These are phyloP conservation scores for Hypselothyrea guttata DNA, from an alignment of 2,888 invertebrate species.

Conservation along the genomic window DNA sequence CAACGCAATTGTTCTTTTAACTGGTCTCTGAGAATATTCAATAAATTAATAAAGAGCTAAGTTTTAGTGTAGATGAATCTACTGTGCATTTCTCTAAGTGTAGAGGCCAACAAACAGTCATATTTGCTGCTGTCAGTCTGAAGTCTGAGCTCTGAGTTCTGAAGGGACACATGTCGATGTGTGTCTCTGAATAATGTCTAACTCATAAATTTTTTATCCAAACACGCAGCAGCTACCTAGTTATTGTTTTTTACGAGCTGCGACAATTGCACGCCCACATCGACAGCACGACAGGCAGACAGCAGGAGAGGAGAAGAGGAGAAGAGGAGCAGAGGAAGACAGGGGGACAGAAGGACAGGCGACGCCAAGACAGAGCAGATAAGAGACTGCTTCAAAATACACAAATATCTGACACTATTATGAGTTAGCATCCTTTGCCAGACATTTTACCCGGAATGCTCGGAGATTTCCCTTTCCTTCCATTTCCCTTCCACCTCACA, in stretches of 20 bases:
- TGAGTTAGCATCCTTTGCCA: constrained; percentile 54
- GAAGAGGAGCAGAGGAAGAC: no score
- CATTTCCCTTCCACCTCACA: constrained; percentile 20
- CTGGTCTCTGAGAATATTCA: no score
- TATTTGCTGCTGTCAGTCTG: constrained; percentile 56
- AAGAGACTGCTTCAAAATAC: constrained; percentile 15
- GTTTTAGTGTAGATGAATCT: no score
- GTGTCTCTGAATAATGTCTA: constrained; percentile 17
- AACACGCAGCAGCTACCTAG: constrained; percentile 41
- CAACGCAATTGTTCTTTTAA: no score
- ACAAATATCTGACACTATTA: constrained; percentile 49
- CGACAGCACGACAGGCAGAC: background rate
- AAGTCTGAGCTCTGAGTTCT: no score
- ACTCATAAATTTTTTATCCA: constrained; percentile 72
- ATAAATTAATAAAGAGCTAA: no score
- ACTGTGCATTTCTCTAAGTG: no score
- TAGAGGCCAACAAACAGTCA: constrained; percentile 24
- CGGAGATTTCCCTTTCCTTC: no score
- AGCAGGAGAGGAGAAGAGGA: background rate
- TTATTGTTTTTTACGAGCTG: constrained; percentile 77
- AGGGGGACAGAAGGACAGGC: constrained; percentile 3
- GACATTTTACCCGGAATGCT: constrained; percentile 29
- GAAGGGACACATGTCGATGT: constrained; percentile 63
- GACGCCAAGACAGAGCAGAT: constrained; percentile 28
- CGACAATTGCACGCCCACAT: constrained; percentile 60